Base-by-base conservation (phyloP, 2,113 vertebrate genomes). In the Macrotus californicus region DNA sequence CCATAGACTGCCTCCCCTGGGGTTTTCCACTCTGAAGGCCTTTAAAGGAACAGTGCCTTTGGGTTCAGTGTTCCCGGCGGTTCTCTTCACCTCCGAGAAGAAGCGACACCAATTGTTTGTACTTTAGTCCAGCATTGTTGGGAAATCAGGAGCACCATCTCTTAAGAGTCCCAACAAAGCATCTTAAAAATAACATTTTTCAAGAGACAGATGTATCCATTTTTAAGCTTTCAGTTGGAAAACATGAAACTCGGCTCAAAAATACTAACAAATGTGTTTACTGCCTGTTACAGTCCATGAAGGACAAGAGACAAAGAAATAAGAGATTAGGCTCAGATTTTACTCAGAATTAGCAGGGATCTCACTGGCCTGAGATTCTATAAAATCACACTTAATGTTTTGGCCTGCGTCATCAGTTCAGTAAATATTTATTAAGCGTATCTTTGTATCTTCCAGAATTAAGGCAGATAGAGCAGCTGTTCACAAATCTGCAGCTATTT, bases 181-280 rank as follows among this genome's bases (percentile, higher is more conserved):
- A 16, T 50, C 46, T 73, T 34, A 22, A 89, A 93, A 77, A 61
- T 67, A n/a, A 29, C 14, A 3, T 50, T 64, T 88, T 95, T 72
- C 41, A 88, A 89, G 50, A 67, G 66, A 83, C 26, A 69, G 11
- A 31, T 64, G 64, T 36, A 89, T 15, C 56, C 15, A 64, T 31
- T 69, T 80, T 85, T 64, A 92, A 91, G 67, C n/a, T 86, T 95
- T 69, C 75, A 83, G 76, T 48, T 89, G 82, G 46, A 67, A 92
- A 92, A 36, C 83, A 48, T 61, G 50, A 83, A 85, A 64, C 50
- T 56, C 46, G 67, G 81, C 52, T 88, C 59, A 61, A 75, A 92
- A 77, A 39, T 19, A 69, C 73, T 66, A 19, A 82, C 39, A 87
- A 61, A 26, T 36, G 7, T 67, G 56, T 56, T 81, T 36, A 4